Percentiles rank a stretch among this genome's conserved stretches.
phyloP scores from a whole-genome alignment of 2,113 vertebrate genomes.

The Jacana jacana region DNA sequence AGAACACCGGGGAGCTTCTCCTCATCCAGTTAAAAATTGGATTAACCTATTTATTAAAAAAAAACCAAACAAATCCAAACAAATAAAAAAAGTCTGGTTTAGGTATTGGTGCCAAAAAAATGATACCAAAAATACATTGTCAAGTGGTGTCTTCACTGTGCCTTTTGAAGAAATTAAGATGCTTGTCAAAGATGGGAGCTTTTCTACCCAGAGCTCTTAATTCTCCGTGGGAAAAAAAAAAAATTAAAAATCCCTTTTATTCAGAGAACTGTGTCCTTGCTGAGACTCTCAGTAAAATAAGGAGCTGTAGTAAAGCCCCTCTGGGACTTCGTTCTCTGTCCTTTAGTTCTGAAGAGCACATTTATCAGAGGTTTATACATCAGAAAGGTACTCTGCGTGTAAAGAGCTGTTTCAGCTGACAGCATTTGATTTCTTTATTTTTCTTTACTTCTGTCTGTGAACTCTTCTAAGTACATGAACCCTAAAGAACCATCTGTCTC shows the following conservation, averaged over 20 bases:
- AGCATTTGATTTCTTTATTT: neutral
- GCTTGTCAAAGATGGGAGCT: neutral
- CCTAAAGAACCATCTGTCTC: conserved; percentile 16
- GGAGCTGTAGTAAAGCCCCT: neutral
- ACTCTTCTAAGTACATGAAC: conserved; percentile 1
- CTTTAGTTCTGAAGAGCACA: neutral
- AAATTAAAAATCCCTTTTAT: neutral
- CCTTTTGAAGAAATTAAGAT: neutral
- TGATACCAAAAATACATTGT: neutral
- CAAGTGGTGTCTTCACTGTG: neutral
- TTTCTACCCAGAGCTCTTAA: neutral
- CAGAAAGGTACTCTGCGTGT: neutral
- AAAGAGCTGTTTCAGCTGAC: neutral
- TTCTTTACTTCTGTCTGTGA: neutral
- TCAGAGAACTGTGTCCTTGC: neutral
- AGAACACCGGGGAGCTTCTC: neutral
- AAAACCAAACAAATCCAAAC: neutral
- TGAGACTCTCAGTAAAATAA: neutral
- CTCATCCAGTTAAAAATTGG: neutral
- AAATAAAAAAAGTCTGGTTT: neutral
- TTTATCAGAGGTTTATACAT: neutral
- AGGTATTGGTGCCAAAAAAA: neutral
- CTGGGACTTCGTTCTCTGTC: neutral
- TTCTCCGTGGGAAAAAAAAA: neutral
- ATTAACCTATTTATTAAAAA: neutral